These are phyloP conservation scores for Ataeniobius toweri DNA, from an alignment of 2,797 vertebrate genomes.

Conservation along the genomic window DNA sequence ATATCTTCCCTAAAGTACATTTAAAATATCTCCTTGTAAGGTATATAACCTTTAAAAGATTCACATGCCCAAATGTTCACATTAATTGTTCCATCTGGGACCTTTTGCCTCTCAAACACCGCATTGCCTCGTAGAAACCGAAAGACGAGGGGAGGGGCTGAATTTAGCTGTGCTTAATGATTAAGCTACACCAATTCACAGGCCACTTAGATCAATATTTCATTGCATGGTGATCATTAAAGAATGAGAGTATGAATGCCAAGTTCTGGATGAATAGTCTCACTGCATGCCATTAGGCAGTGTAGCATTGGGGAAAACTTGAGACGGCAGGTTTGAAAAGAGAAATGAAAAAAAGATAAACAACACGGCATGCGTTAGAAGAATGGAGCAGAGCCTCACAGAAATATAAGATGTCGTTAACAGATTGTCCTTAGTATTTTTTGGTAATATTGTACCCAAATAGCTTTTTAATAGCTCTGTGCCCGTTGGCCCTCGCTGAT, in stretches of 20 bases:
- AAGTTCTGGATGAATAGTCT: conserved; percentile 71
- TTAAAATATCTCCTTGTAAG: conserved; percentile 46
- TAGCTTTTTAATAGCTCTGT: not conserved
- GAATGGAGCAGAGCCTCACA: conserved; percentile 6
- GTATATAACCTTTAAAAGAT: conserved; percentile 55
- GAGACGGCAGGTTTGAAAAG: conserved; percentile 35
- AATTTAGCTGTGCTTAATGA: conserved; percentile 67
- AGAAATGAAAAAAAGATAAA: conserved; percentile 11
- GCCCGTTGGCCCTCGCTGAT: conserved; percentile 3
- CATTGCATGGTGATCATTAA: conserved; percentile 75
- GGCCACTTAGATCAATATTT: conserved; percentile 79
- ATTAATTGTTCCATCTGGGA: conserved; percentile 29
- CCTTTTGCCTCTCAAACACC: conserved; percentile 36
- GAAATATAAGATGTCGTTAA: conserved; percentile 5
- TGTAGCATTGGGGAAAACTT: conserved; percentile 13
- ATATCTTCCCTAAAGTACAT: conserved; percentile 9
- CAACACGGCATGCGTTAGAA: conserved; percentile 1
- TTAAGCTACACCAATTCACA: conserved; percentile 54
- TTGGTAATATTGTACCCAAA: conserved; percentile 22
- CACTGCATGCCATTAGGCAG: conserved; percentile 41
- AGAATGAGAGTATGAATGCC: conserved; percentile 77
- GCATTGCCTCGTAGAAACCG: conserved; percentile 22
- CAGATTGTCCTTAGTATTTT: conserved; percentile 8
- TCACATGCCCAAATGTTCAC: conserved; percentile 42
- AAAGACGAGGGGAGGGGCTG: conserved; percentile 35